These are phyloP conservation scores for Isoperla grammatica DNA, from an alignment of 2,888 invertebrate species.

Conservation along the genomic window DNA sequence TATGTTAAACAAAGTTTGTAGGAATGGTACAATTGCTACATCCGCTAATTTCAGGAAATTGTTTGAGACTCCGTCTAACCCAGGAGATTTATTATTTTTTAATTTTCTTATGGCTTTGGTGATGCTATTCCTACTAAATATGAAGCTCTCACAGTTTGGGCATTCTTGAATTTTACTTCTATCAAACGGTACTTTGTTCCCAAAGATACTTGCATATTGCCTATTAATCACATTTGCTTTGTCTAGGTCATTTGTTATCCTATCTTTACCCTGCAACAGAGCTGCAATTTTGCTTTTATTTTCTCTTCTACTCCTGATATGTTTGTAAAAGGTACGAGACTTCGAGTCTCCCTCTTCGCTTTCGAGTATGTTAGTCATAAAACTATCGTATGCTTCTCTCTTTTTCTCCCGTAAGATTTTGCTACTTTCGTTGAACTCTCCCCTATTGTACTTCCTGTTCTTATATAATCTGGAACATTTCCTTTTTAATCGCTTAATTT, in stretches of 20 bases:
- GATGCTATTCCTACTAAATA: slow-evolving; percentile 34
- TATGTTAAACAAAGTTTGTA: neutral
- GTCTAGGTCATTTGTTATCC: neutral
- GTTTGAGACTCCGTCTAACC: neutral
- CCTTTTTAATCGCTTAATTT: neutral
- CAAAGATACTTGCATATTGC: slow-evolving; percentile 18
- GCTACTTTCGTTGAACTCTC: neutral
- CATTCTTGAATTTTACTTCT: slow-evolving; percentile 44
- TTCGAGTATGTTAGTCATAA: neutral
- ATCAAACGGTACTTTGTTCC: slow-evolving; percentile 35
- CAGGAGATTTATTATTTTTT: slow-evolving; percentile 20
- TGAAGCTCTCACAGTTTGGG: slow-evolving; percentile 42
- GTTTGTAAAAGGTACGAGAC: neutral
- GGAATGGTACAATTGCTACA: neutral
- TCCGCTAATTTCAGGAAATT: neutral
- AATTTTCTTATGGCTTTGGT: slow-evolving; percentile 40
- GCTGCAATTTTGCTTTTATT: neutral
- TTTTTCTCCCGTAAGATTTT: neutral
- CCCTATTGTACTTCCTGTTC: neutral
- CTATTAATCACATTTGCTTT: neutral
- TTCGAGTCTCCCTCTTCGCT: neutral
- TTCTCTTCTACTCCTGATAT: neutral
- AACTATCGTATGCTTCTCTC: too few relatives aligned
- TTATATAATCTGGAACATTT: neutral
- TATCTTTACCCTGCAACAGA: neutral